These are phyloP conservation scores for Petrophora chlorosata DNA, from an alignment of 2,888 invertebrate genomes.

Conservation along the genomic window DNA sequence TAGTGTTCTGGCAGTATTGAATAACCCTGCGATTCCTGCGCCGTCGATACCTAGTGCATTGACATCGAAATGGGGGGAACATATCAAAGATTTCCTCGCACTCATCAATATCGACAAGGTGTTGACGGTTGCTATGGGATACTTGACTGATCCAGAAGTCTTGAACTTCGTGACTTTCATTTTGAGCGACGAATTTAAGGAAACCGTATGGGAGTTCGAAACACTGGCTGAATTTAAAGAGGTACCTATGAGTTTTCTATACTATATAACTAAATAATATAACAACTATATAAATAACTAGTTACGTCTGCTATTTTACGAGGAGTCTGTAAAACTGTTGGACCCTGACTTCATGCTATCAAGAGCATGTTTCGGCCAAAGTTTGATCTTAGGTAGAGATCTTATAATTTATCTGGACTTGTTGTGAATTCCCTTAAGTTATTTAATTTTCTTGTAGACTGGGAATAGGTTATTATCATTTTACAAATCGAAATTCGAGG, in stretches of 20 bases:
- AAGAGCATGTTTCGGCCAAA: no score
- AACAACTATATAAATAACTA: neutral
- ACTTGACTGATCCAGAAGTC: conserved; percentile 49
- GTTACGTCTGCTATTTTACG: neutral
- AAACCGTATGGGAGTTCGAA: conserved; percentile 46
- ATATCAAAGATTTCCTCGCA: conserved; percentile 45
- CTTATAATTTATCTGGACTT: no score
- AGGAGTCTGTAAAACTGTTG: no score
- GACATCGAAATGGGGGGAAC: conserved; percentile 40
- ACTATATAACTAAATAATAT: neutral
- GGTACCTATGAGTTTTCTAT: conserved; percentile 36
- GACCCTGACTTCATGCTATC: no score
- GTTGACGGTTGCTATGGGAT: conserved; percentile 38
- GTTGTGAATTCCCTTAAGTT: no score
- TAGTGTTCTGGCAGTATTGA: conserved; percentile 6
- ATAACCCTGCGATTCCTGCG: neutral
- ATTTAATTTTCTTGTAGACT: no score
- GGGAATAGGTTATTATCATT: no score
- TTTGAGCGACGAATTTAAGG: conserved; percentile 43
- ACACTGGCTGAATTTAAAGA: conserved; percentile 51
- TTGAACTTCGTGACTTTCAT: conserved; percentile 45
- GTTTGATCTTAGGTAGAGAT: no score
- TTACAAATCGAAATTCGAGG: no score
- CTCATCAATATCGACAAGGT: conserved; percentile 47
- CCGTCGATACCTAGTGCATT: conserved; percentile 11